A percentile compares a stretch with the other conserved stretches of the same genome.
phyloP scores from a whole-genome alignment of 1,140 invertebrate genomes.

The Drosophila tsacasi region DNA sequence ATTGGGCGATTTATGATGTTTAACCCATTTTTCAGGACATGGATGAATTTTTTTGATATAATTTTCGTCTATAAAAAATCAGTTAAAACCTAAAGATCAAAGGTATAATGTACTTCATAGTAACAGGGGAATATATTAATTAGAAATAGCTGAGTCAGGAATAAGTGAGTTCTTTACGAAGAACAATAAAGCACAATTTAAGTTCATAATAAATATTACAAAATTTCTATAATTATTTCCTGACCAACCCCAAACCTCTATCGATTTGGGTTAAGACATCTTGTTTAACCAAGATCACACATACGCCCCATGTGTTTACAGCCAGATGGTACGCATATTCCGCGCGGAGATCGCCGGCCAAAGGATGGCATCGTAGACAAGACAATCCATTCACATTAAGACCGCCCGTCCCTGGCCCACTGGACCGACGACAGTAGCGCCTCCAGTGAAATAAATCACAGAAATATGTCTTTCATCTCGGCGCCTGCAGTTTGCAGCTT shows the following conservation, averaged over 20 bases:
- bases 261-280: conserved; percentile 2
- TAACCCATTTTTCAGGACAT: not conserved
- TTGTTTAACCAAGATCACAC: conserved; percentile 22
- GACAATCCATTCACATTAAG: conserved; percentile 50
- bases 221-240: not conserved
- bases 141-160: not conserved
- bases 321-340: conserved; percentile 2
- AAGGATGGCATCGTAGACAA: conserved; percentile 29
- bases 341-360: not conserved
- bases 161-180: no score
- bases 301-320: conserved; percentile 28
- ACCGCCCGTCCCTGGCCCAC: conserved; percentile 21
- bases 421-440: conserved; percentile 59
- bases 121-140: not conserved
- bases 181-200: no score
- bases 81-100: not conserved
- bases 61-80: not conserved
- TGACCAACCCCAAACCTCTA: not conserved
- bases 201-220: not conserved
- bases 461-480: conserved; percentile 81
- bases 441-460: conserved; percentile 76
- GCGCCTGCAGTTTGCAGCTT: conserved; percentile 50
- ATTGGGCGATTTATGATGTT: conserved; percentile 23
- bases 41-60: not conserved
- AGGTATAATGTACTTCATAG: not conserved